Evolutionary conservation across 2,888 invertebrate species (phyloP).

Genomic region (Mythimna albipuncta): DNA sequence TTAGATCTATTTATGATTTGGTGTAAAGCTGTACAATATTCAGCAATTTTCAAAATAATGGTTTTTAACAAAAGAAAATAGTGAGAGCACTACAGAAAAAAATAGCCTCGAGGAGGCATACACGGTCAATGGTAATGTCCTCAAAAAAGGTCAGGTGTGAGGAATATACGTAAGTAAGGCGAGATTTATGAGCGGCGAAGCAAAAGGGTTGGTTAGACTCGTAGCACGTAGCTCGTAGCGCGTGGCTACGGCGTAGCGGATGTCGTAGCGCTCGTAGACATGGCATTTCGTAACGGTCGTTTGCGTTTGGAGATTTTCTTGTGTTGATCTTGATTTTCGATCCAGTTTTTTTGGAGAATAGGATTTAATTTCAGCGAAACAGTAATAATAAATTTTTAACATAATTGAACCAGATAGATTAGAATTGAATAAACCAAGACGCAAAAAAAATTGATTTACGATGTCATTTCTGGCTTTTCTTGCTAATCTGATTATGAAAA

Average conservation of each 20-base stretch:
- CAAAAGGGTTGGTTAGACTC: constrained; percentile 26
- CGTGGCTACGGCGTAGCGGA: constrained; percentile 25
- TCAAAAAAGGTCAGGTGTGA: constrained; percentile 45
- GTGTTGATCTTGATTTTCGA: background rate
- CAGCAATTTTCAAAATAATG: background rate
- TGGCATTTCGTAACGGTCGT: constrained; percentile 39
- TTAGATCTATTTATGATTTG: background rate
- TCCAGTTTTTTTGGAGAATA: background rate
- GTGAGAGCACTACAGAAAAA: constrained; percentile 5
- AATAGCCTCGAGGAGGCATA: constrained; percentile 2
- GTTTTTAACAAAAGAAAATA: background rate
- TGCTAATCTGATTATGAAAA: too few species aligned
- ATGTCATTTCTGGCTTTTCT: too few species aligned
- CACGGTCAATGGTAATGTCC: constrained; percentile 39
- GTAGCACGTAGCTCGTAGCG: constrained; percentile 48
- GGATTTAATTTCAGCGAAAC: too few species aligned
- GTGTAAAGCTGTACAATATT: background rate
- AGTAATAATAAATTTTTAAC: too few species aligned
- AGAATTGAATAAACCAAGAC: too few species aligned
- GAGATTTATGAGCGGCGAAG: constrained; percentile 46
- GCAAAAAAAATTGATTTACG: too few species aligned
- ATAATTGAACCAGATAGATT: too few species aligned
- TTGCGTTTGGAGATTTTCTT: constrained; percentile 1
- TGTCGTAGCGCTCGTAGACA: constrained; percentile 43
- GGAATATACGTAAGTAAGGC: constrained; percentile 20